Base-by-base conservation (phyloP, 2,888 invertebrate genomes). In the Odontomyia ornata region DNA sequence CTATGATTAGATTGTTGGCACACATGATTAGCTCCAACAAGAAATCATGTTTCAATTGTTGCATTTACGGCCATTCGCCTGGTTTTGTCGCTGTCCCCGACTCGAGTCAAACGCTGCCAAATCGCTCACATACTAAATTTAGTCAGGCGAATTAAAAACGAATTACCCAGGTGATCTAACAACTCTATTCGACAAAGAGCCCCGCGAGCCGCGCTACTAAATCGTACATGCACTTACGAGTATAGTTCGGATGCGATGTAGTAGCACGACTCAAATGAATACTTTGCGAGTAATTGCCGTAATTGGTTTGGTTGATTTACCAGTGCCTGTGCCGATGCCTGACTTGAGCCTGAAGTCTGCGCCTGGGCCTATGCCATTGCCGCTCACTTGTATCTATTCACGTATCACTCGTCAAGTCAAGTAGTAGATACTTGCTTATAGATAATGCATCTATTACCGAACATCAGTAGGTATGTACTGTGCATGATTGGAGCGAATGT, bases 81-180 rank as follows among this genome's bases (percentile, higher is more conserved):
- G 46, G 23, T 69, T 23, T 23, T 47, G 65, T 62, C 62, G 27
- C 11, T 30, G 43, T 11, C 65, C 18, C 27, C 36, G 43, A 36
- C 27, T 65, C 28, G 21, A 1, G 18, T 36, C 27, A 21, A 69
- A 27, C 13, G 67, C 67, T 23, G 47, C 69, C 47, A 47, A 69
- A 46, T 46, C 27, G 46, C 46, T 46, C 47, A 46, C 69, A 47
- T 47, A 69, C 69, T 69, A 46, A 69, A 69, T 69, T 69, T 47
- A 69, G 69, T 47, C 69, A 69, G 69, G 46, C 69, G 69, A 69
- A 69, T 69, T 69, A 69, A 69, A 69, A 69, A 69, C 69, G 69
- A 69, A 69, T 69, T 69, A 69, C 69, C 69, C 46, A 69, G 69
- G 69, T 69, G 69, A 69, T 69, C 69, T 46, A 69, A 69, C 69